These are phyloP conservation scores for Oophaga pumilio DNA, from an alignment of 2,113 vertebrate genomes.

Conservation along the genomic window DNA sequence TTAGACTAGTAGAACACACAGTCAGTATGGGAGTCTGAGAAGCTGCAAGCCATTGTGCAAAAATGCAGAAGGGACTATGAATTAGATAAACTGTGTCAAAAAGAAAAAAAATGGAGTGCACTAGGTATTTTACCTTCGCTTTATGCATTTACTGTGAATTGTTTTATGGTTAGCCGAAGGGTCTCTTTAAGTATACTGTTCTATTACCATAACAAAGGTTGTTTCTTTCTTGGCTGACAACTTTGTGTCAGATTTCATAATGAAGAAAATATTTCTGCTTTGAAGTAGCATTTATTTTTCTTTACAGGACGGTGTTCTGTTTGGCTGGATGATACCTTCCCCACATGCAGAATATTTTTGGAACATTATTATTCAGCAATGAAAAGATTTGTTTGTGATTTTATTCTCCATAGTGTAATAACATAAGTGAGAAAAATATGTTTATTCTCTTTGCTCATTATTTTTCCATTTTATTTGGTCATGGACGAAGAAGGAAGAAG, in stretches of 20 bases:
- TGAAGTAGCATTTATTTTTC: not conserved
- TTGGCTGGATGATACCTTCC: not conserved
- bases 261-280: not conserved
- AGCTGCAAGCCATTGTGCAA: too few species aligned
- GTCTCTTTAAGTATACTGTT: not conserved
- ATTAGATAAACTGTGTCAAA: too few species aligned
- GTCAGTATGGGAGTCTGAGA: too few species aligned
- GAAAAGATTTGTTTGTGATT: not conserved
- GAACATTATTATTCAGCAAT: not conserved
- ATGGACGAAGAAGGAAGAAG: not conserved
- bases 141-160: too few species aligned
- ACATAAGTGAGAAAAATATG: not conserved
- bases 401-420: not conserved
- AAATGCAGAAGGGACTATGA: too few species aligned
- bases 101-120: too few species aligned
- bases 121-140: too few species aligned
- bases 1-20: too few species aligned
- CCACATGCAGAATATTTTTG: not conserved
- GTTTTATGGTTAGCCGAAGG: too few species aligned
- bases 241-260: slow-evolving; percentile 1
- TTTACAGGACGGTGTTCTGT: not conserved
- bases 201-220: not conserved
- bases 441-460: not conserved
- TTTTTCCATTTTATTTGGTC: not conserved
- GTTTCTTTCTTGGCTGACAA: not conserved